A percentile compares a stretch with the other conserved stretches of the same genome.
These are phyloP conservation scores for Euphydryas editha DNA, from an alignment of 2,888 invertebrate species.

Conservation along the genomic window DNA sequence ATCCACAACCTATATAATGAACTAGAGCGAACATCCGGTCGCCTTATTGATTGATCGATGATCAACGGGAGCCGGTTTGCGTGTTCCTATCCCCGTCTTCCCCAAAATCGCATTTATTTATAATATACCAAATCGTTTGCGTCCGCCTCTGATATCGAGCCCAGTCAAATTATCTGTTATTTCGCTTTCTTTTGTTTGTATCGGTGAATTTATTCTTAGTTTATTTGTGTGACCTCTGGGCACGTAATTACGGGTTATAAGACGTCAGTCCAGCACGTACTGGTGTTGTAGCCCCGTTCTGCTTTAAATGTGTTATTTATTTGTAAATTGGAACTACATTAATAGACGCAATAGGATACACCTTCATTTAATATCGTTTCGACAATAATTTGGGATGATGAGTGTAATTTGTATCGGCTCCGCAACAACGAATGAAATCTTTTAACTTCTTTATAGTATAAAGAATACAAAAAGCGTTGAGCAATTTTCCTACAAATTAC, in stretches of 20 bases:
- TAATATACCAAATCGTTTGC: constrained; percentile 65
- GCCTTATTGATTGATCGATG: constrained; percentile 60
- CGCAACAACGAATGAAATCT: constrained; percentile 48
- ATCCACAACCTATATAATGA: constrained; percentile 56
- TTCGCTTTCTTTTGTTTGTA: constrained; percentile 78
- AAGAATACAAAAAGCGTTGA: constrained; percentile 52
- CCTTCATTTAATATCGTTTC: constrained; percentile 82
- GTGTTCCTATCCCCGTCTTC: constrained; percentile 64
- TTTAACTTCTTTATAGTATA: constrained; percentile 44
- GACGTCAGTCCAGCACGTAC: constrained; percentile 66
- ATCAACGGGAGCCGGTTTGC: constrained; percentile 62
- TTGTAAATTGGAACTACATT: constrained; percentile 79
- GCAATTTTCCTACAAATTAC: constrained; percentile 66
- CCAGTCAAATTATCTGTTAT: constrained; percentile 75
- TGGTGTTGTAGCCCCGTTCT: constrained; percentile 61
- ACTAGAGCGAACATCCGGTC: constrained; percentile 62
- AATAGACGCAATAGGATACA: constrained; percentile 73
- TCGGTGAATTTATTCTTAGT: constrained; percentile 66
- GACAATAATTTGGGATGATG: constrained; percentile 72
- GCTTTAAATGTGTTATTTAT: constrained; percentile 80
- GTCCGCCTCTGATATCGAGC: constrained; percentile 68
- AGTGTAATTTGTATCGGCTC: constrained; percentile 66
- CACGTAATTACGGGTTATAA: constrained; percentile 74
- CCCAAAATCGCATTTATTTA: constrained; percentile 68
- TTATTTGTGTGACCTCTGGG: constrained; percentile 81